Conservation (phyloP, 1,140 invertebrate genomes). For the Oreohelix idahoensis region DNA sequence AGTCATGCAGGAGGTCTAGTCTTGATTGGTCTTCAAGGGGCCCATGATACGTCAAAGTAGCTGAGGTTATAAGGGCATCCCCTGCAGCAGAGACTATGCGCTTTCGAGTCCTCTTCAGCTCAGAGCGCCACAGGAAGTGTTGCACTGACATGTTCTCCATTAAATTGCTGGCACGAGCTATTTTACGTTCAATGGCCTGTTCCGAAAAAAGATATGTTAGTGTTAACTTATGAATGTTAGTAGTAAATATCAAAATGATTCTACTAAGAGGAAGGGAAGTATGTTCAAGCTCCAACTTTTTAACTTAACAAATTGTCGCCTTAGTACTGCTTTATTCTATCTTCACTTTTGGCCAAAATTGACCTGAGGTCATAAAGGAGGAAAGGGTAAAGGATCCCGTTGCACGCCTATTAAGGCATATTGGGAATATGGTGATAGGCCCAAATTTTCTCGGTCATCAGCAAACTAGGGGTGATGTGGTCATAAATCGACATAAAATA, state of each 20-base stretch:
- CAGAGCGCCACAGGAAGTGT: conserved; percentile 68
- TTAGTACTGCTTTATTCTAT: too few relatives aligned
- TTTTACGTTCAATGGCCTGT: conserved; percentile 69
- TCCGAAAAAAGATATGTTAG: conserved; percentile 13
- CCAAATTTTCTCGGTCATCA: too few relatives aligned
- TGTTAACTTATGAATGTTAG: neutral
- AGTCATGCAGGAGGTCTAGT: conserved; percentile 58
- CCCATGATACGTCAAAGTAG: conserved; percentile 69
- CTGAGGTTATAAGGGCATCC: conserved; percentile 68
- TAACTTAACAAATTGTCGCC: too few relatives aligned
- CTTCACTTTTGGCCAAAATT: too few relatives aligned
- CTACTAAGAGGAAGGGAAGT: too few relatives aligned
- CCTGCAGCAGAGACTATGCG: conserved; percentile 63
- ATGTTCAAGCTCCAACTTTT: too few relatives aligned
- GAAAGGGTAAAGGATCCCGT: too few relatives aligned
- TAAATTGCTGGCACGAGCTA: conserved; percentile 63
- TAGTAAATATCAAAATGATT: neutral
- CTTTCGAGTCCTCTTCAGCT: conserved; percentile 60
- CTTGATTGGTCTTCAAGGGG: conserved; percentile 67
- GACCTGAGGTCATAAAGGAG: too few relatives aligned
- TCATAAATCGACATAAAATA: too few relatives aligned
- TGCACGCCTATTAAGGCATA: too few relatives aligned
- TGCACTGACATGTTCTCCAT: conserved; percentile 71
- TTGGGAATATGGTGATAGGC: too few relatives aligned
- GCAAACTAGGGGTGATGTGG: too few relatives aligned